A percentile compares a stretch with the other conserved stretches of the same genome.
Evolutionary conservation across 1,140 invertebrate genomes (phyloP).

Genomic region (Drosophila saltans): DNA sequence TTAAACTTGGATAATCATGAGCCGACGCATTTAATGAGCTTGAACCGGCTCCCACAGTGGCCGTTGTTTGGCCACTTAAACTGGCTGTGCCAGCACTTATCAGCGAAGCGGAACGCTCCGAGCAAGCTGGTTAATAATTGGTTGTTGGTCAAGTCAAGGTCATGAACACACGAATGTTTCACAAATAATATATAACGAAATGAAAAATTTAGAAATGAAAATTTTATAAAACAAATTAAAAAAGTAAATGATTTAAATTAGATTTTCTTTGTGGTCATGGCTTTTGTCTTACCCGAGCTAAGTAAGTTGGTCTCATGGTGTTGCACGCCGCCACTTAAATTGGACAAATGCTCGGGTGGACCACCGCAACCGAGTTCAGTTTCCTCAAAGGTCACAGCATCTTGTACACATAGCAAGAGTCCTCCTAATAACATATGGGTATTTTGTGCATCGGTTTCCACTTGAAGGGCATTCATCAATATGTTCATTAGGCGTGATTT

Average conservation of each 20-base stretch:
- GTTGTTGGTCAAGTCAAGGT: conserved; percentile 20
- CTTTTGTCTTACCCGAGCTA: conserved; percentile 86
- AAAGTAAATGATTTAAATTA: conserved; percentile 6
- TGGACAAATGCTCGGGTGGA: conserved; percentile 84
- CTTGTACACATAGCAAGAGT: conserved; percentile 91
- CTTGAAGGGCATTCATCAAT: conserved; percentile 92
- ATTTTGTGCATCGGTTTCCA: conserved; percentile 93
- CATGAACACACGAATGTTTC: conserved; percentile 17
- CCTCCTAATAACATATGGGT: conserved; percentile 95
- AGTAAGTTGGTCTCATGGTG: conserved; percentile 87
- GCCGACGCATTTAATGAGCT: conserved; percentile 52
- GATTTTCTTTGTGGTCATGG: not conserved
- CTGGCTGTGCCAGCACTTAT: conserved; percentile 74
- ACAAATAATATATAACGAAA: conserved; percentile 39
- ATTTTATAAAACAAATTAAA: conserved; percentile 25
- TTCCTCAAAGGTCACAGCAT: conserved; percentile 91
- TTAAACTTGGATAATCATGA: conserved; percentile 80
- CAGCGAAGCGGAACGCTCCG: conserved; percentile 80
- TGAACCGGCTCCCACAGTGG: conserved; percentile 52
- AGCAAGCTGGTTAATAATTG: conserved; percentile 63
- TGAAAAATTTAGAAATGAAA: conserved; percentile 41
- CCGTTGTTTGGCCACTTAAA: conserved; percentile 71
- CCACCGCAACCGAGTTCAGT: conserved; percentile 84
- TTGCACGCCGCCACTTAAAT: conserved; percentile 81
- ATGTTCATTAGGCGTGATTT: conserved; percentile 93